Evolutionary conservation across 2,797 vertebrate genomes (phyloP), one percentile per base, ranked within the genome.

Genomic region (Kryptopterus vitreolus): DNA sequence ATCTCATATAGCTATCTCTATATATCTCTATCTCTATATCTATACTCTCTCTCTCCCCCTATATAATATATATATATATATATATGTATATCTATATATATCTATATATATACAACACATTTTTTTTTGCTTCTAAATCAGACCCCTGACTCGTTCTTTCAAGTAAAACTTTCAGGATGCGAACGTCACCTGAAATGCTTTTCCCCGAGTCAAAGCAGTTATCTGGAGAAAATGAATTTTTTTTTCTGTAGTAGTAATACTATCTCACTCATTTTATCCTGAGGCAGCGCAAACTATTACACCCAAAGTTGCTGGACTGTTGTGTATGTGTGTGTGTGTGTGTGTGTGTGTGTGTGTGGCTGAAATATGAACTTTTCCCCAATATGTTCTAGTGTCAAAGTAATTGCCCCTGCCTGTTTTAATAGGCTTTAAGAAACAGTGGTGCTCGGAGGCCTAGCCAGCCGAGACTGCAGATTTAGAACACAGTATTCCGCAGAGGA

Each of bases 331-430:
- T 29, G 79, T 81, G 59, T 62, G 69, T 58, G 68, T 84, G 73
- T 58, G 29, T 38, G 77, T 43, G 79, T 81, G 59, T 62, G 69
- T 58, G 65, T 84, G 73, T 58, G 29, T 38, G 79, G 73, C 88
- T 87, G 82, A 89, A 90, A 87, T 88, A 77, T 87, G 89, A 90
- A 87, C 79, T 76, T 86, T 65, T 82, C 77, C 57, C 77, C 70
- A 78, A 75, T 80, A 81, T 83, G 79, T 78, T 83, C 46, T 72
- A 43, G 83, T 83, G 82, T 85, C 78, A 70, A 81, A 63, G 74
- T 84, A 85, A 85, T 85, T 79, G 81, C 81, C 79, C 75, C 74
- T 73, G 69, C 69, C 79, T 77, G 58, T 81, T 86, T 80, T 82
- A 85, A 85, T 84, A 81, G 61, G 53, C 78, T 77, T 61, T 74